Base-by-base conservation (phyloP, 2,888 invertebrate species). In the Chymomyza procnemis region DNA sequence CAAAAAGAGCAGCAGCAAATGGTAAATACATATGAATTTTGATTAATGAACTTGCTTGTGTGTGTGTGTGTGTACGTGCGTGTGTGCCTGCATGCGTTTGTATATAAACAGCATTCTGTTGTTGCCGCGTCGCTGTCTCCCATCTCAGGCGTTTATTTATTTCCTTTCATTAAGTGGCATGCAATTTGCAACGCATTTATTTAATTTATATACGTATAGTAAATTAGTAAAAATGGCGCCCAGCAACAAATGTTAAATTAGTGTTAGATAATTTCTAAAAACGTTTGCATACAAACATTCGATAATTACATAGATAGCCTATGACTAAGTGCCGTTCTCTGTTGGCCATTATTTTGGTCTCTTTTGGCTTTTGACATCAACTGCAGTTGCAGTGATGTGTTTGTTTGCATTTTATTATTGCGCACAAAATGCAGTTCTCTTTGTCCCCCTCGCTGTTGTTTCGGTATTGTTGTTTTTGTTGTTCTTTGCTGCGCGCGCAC, bases 181-280 rank as follows among this genome's bases (percentile, higher is more conserved):
- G 66, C 73, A 71, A 67, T 71, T 68, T 78, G 26, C 26, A 6
- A 64, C 41, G 64, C 64, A 50, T 46, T 61, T 41, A 68, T 71
- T 64, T 75, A 67, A 68, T 71, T 71, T 52, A 18, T 61, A 46
- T 73, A 18, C 18, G 9, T 34, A 41, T 41, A 41, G 3, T 12
- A 41, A 41, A 41, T 41, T n/a, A 26, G 26, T 0, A 6, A 26
- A 26, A 26, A 4, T 26, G 6, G 6, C 26, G 26, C 26, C 26
- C 26, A 26, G 26, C 26, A 26, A 26, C 26, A 26, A 26, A 26
- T 26, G 26, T 26, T 26, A 8, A 4, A 26, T 1, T 26, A 26
- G 26, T 52, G 48, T 18, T 26, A 62, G 56, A 30, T 8, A 41
- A 18, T 67, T 64, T 78, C 65, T 75, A 26, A 26, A 26, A 26